Evolutionary conservation across 2,888 invertebrate genomes (phyloP), one percentile per base, ranked within the genome.

Genomic region (Leucoma salicis): DNA sequence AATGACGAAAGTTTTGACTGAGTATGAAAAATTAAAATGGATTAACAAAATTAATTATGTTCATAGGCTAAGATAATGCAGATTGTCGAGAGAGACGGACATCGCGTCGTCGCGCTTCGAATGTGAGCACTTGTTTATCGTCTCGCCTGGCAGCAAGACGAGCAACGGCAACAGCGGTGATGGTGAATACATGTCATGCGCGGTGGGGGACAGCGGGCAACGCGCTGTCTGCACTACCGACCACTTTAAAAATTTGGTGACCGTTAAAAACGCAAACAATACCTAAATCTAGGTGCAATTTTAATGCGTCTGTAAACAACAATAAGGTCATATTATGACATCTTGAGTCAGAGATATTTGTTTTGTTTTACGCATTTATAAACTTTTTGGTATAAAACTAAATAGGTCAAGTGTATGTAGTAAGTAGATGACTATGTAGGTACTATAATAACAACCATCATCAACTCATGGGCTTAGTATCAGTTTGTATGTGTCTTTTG

Each of bases 91-190:
- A 62, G 64, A 64, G 62, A n/a, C n/a, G 59, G 60, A 59, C 49
- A 63, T 66, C 68, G 69, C 77, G 74, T 74, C 67, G 68, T 66
- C 63, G 63, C 78, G 69, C 66, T 62, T 62, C 59, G 76, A 74
- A 70, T 74, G 71, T 70, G 74, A 72, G 70, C 70, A 74, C 75
- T 80, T 78, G 77, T 78, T 75, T 78, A 77, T 73, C 66, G 66
- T 63, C n/a, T n/a, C n/a, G n/a, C n/a, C n/a, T 53, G 58, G 29
- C 13, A 5, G 64, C 7, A 57, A 60, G 56, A 57, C 58, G 57
- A 63, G 57, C 61, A 57, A 56, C 58, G 60, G 57, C 49, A 48
- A 57, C 51, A 53, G 46, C 46, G 56, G 59, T 56, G 59, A 51
- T 50, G 60, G 57, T 49, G 53, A 42, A 46, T 59, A 57, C 52